Percentiles rank a stretch among this genome's conserved stretches.
phyloP scores from a whole-genome alignment of 2,113 vertebrate genomes.

The Pteronura brasiliensis region DNA sequence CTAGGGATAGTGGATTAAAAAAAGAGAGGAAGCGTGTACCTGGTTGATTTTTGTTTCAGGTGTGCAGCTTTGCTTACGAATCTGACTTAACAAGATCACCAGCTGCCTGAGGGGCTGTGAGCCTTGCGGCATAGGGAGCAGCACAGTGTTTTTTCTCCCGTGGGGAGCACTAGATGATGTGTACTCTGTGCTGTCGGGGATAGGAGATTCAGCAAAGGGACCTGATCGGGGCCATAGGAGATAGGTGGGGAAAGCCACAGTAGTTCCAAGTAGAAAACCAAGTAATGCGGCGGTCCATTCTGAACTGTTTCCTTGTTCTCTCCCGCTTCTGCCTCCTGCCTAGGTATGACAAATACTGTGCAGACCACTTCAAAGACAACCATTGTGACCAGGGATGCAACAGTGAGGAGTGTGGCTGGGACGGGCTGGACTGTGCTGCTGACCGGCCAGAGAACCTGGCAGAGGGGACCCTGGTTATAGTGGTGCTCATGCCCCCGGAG shows the following conservation, averaged over 20 bases:
- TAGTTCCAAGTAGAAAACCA: background rate
- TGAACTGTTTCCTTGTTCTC: background rate
- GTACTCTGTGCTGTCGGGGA: background rate
- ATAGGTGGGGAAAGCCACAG: background rate
- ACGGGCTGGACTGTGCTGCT: slow-evolving; percentile 91
- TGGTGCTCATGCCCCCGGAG: slow-evolving; percentile 91
- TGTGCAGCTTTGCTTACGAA: background rate
- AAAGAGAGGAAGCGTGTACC: background rate
- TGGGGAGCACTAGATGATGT: fast-evolving
- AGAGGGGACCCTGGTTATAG: slow-evolving; percentile 88
- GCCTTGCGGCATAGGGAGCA: fast-evolving
- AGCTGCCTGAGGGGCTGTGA: background rate
- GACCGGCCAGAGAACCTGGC: slow-evolving; percentile 86
- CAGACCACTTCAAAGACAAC: slow-evolving; percentile 90
- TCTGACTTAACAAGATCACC: background rate
- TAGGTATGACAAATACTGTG: slow-evolving; percentile 93
- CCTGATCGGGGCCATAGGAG: background rate
- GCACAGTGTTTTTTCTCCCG: background rate
- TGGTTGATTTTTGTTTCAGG: background rate
- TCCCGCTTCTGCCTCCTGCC: background rate
- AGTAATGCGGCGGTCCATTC: background rate
- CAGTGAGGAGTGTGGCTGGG: slow-evolving; percentile 94
- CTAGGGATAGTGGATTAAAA: background rate
- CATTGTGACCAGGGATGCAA: slow-evolving; percentile 94
- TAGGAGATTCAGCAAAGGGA: background rate